A percentile compares a stretch with the other conserved stretches of the same genome.
Evolutionary conservation across 2,113 vertebrate species (phyloP).

Genomic region (Ailuropoda melanoleuca): DNA sequence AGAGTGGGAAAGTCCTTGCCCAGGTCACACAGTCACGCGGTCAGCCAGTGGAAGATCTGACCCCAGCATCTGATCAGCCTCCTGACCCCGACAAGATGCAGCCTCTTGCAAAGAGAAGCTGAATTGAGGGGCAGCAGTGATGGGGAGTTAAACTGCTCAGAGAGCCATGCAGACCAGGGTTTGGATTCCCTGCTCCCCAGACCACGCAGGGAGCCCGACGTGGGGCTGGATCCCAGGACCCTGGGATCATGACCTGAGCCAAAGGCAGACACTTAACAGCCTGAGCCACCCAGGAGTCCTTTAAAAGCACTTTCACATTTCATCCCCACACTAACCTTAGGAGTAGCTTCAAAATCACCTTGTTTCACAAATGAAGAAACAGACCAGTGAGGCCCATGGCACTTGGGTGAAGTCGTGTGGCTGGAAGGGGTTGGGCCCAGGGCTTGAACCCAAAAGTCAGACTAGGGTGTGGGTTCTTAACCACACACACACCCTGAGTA

Average conservation of each 20-base stretch:
- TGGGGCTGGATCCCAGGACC: background rate
- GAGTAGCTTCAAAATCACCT: background rate
- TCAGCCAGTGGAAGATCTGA: background rate
- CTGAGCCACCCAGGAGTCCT: background rate
- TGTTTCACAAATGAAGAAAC: background rate
- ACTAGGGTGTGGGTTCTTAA: background rate
- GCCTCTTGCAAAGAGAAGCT: background rate
- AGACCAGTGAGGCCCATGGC: background rate
- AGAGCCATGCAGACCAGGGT: background rate
- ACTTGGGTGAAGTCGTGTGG: background rate
- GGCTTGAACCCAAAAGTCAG: background rate
- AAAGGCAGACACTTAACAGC: background rate
- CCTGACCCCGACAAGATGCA: accelerated
- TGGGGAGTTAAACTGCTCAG: background rate
- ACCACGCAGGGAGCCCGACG: background rate
- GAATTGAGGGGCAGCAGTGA: accelerated
- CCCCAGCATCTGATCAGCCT: background rate
- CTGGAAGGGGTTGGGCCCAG: background rate
- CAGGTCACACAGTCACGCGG: accelerated
- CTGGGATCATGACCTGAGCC: background rate
- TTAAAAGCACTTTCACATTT: background rate
- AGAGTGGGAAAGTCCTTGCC: background rate
- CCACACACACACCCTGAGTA: accelerated
- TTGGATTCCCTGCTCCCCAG: background rate
- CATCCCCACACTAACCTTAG: background rate